A percentile compares a stretch with the other conserved stretches of the same genome.
Evolutionary conservation across 2,797 vertebrate genomes (phyloP).

Genomic region (Tarsius wallacei): DNA sequence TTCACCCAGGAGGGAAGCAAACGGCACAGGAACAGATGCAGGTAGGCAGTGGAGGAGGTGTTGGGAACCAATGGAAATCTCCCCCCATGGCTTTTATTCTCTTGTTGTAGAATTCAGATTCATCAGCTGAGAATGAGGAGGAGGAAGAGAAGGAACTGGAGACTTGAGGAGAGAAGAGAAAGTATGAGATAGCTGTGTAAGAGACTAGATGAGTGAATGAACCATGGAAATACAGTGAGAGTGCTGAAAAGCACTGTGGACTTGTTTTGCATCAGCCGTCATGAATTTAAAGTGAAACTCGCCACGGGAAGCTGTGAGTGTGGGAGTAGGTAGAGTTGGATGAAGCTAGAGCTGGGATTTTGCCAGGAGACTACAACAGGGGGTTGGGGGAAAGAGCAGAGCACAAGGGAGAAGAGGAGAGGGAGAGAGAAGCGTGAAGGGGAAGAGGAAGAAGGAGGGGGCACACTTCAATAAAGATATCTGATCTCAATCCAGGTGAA

Average conservation of each 20-base stretch:
- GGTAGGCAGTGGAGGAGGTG: conserved; percentile 4
- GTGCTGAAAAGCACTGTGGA: background rate
- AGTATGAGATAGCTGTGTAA: background rate
- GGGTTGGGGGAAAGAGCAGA: background rate
- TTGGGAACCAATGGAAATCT: conserved; percentile 45
- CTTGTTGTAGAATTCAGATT: conserved; percentile 47
- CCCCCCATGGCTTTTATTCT: conserved; percentile 34
- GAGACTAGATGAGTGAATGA: background rate
- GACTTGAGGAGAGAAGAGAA: conserved; percentile 7
- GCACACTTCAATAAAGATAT: no score
- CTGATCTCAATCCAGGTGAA: no score
- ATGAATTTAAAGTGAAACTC: conserved; percentile 27
- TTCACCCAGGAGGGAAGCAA: conserved; percentile 53
- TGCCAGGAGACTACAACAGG: background rate
- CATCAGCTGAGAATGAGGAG: background rate
- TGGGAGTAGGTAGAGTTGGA: background rate
- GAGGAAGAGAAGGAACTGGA: background rate
- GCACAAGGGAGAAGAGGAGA: background rate
- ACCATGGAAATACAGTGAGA: background rate
- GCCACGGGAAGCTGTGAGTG: background rate
- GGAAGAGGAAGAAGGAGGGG: background rate
- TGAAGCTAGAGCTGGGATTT: background rate
- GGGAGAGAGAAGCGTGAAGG: background rate
- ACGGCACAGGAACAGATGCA: conserved; percentile 60
- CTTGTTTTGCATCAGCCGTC: background rate